phyloP scores from a whole-genome alignment of 2,888 invertebrate species.

The Penaeus monodon region DNA sequence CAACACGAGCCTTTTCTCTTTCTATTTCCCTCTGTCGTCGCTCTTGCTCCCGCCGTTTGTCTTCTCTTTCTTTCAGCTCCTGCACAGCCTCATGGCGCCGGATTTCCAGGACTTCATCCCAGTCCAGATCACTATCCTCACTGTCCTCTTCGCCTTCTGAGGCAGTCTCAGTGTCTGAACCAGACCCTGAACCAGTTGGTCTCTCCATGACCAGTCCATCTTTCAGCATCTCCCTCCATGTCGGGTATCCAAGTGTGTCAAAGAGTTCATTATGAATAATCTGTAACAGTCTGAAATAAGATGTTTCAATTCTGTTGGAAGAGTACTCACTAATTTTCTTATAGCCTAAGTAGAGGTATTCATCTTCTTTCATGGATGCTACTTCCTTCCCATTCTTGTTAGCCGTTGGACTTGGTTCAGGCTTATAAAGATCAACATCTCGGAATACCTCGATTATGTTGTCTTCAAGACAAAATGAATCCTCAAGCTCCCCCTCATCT shows the following conservation, averaged over 20 bases:
- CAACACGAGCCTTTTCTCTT: slow-evolving; percentile 33
- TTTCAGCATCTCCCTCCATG: slow-evolving; percentile 33
- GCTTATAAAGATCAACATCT: slow-evolving; percentile 37
- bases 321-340: slow-evolving; percentile 58
- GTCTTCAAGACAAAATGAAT: slow-evolving; percentile 57
- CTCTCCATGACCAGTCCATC: slow-evolving; percentile 38
- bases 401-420: slow-evolving; percentile 19
- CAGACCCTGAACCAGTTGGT: slow-evolving; percentile 7
- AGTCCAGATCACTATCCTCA: slow-evolving; percentile 47
- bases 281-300: slow-evolving; percentile 54
- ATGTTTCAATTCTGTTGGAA: slow-evolving; percentile 48
- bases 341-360: slow-evolving; percentile 61
- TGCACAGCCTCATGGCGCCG: slow-evolving; percentile 46
- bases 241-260: slow-evolving; percentile 52
- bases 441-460: slow-evolving; percentile 52
- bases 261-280: slow-evolving; percentile 61
- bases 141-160: slow-evolving; percentile 45
- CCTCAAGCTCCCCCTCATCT: slow-evolving; percentile 48
- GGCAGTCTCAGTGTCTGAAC: slow-evolving; percentile 60
- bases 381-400: slow-evolving; percentile 31
- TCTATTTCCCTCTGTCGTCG: slow-evolving; percentile 35
- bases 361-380: slow-evolving; percentile 55
- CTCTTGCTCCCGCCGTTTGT: slow-evolving; percentile 36
- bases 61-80: slow-evolving; percentile 53
- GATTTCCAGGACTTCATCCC: slow-evolving; percentile 42